These are phyloP conservation scores for Neoitamus cyanurus DNA, from an alignment of 2,888 invertebrate genomes.

Conservation along the genomic window DNA sequence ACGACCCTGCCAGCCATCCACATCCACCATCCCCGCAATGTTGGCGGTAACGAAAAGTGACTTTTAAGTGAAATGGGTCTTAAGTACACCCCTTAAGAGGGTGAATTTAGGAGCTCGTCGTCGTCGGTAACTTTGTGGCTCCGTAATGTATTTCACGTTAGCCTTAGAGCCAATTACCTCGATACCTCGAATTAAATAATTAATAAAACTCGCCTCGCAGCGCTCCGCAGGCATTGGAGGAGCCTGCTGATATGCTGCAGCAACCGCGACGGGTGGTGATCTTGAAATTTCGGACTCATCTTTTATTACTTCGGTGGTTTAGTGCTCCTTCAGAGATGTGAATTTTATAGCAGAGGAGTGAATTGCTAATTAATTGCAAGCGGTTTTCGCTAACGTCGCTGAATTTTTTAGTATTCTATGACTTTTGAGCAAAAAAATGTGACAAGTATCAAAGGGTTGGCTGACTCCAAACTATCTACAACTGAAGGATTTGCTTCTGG, in stretches of 20 bases:
- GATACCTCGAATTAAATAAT: slow-evolving; percentile 26
- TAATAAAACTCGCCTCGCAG: background rate
- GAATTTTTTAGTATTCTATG: no score
- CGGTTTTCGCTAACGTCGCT: background rate
- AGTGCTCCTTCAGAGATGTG: background rate
- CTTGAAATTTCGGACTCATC: background rate
- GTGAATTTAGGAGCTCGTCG: slow-evolving; percentile 6
- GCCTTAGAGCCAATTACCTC: slow-evolving; percentile 13
- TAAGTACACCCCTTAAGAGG: slow-evolving; percentile 31
- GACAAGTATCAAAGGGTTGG: no score
- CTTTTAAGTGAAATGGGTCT: slow-evolving; percentile 41
- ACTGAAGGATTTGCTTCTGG: no score
- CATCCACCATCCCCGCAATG: background rate
- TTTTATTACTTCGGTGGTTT: background rate
- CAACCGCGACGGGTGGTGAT: background rate
- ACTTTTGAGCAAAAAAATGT: no score
- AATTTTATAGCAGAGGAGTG: background rate
- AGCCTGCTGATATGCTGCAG: background rate
- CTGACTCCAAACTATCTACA: no score
- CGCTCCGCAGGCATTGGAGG: background rate
- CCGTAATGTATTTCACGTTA: background rate
- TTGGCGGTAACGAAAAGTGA: slow-evolving; percentile 11
- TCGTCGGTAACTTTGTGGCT: slow-evolving; percentile 17
- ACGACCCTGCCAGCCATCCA: background rate
- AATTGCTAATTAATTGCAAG: background rate